Conservation (phyloP, 2,113 vertebrate genomes). For the Regulus satrapa region DNA sequence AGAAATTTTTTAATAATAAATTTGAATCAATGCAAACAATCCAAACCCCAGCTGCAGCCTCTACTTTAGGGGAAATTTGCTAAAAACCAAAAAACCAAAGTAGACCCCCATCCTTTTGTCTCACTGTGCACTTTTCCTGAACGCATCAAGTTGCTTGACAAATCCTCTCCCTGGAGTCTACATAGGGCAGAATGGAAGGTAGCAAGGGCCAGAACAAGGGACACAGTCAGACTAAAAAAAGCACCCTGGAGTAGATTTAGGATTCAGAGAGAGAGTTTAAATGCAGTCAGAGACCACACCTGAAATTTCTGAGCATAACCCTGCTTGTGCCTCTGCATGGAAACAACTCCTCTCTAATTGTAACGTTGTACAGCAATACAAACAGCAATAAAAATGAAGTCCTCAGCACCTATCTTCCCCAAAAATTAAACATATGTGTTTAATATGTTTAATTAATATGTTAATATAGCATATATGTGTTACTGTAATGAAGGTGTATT, state of each 20-base stretch:
- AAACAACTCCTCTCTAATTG: not conserved
- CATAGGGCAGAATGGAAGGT: not conserved
- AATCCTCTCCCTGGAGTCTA: not conserved
- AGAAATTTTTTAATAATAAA: not conserved
- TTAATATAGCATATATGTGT: too few relatives aligned
- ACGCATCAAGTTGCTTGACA: not conserved
- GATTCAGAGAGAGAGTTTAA: not conserved
- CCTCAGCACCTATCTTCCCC: not conserved
- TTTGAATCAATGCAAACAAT: not conserved
- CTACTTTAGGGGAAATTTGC: not conserved
- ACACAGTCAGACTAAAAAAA: accelerated
- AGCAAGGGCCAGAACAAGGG: not conserved
- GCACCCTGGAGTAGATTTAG: not conserved
- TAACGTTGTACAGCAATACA: not conserved
- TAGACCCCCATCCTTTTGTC: not conserved
- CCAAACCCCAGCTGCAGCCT: not conserved
- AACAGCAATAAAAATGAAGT: not conserved
- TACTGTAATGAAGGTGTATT: not conserved
- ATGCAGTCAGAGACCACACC: not conserved
- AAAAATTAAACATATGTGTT: not conserved
- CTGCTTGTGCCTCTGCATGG: not conserved
- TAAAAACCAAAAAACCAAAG: not conserved
- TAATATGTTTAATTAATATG: too few relatives aligned
- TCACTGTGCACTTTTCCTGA: not conserved
- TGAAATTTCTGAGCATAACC: not conserved